phyloP scores from a whole-genome alignment of 2,797 vertebrate genomes.

The Sitta carolinensis region DNA sequence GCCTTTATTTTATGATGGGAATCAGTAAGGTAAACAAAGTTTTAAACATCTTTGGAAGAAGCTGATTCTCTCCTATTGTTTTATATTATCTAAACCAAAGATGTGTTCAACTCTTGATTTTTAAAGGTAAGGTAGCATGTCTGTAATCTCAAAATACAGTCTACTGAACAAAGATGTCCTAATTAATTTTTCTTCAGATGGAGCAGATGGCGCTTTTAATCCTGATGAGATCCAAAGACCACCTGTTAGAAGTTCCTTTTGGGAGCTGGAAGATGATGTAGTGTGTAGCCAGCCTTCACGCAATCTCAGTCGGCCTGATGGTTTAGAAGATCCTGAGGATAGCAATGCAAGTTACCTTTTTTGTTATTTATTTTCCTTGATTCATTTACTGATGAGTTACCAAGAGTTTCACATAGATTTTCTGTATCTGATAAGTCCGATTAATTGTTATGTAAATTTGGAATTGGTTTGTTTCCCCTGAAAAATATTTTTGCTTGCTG shows the following conservation, averaged over 20 bases:
- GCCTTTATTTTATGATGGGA: background rate
- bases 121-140: background rate
- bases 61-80: background rate
- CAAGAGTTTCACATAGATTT: background rate
- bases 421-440: background rate
- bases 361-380: background rate
- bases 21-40: background rate
- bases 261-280: slow-evolving; percentile 89
- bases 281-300: slow-evolving; percentile 96
- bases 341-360: slow-evolving; percentile 78
- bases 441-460: background rate
- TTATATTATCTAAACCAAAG: background rate
- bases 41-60: background rate
- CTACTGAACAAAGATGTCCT: background rate
- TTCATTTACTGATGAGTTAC: background rate
- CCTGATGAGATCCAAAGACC: slow-evolving; percentile 92
- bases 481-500: background rate
- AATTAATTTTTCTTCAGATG: slow-evolving; percentile 79
- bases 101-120: background rate
- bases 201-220: slow-evolving; percentile 89
- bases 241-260: slow-evolving; percentile 86
- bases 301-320: slow-evolving; percentile 92
- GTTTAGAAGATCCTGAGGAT: slow-evolving; percentile 91
- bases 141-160: background rate
- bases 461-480: background rate